Base-by-base conservation (phyloP, 1,140 invertebrate genomes). In the Cydia splendana region DNA sequence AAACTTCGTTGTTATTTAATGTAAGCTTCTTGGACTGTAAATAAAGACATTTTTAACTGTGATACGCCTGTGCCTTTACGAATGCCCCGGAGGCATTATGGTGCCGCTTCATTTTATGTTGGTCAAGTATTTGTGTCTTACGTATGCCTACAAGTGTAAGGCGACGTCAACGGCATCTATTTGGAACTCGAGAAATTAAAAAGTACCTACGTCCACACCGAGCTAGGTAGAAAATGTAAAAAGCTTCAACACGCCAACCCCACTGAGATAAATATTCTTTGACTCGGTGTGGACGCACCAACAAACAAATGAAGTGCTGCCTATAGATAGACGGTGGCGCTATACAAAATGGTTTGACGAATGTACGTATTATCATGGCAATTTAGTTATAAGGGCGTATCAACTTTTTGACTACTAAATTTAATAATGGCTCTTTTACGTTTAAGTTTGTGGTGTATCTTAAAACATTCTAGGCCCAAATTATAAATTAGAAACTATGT, bases 1-100 rank as follows among this genome's bases (percentile, higher is more conserved):
- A 48, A 13, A 13, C 12, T 48, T 15, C 45, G 13, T 12, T 48
- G 45, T 10, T 48, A 48, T 15, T 48, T 15, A 48, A 34, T 34
- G 9, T 48, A 15, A 13, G 2, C 3, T 48, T 48, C 45, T 48
- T 48, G 45, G 45, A 48, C 45, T 81, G 82, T 88, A 88, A 87
- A 83, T 87, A 86, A 85, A 84, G 79, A 85, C 80, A 84, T 82
- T 86, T 42, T 86, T 82, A 90, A 88, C 91, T 92, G 91, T 92
- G 91, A 92, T 92, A 92, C 87, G 88, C 90, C 91, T 92, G 91
- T 92, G 91, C 91, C 91, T 92, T 92, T 83, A 71, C 30, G 10
- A 24, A 53, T 71, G 67, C 67, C 67, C n/a, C 34, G 30, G 67
- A 74, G 73, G 48, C 73, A 74, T 51, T 13, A 24, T 30, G 67